Conservation (phyloP, 2,888 invertebrate genomes). For the Poecilobothrus nobilitatus region DNA sequence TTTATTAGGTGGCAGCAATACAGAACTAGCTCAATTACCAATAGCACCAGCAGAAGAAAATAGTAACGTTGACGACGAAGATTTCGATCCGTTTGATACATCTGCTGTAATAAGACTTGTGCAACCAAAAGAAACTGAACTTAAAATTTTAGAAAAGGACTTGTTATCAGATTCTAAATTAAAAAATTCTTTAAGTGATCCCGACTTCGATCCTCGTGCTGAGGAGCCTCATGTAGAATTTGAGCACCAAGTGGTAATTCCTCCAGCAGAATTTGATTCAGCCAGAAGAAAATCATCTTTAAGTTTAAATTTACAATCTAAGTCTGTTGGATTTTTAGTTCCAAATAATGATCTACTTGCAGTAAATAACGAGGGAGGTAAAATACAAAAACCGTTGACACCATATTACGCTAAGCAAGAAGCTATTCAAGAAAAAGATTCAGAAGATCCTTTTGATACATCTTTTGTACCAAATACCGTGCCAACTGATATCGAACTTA, state of each 20-base stretch:
- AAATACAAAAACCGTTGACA: conserved; percentile 64
- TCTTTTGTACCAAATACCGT: conserved; percentile 67
- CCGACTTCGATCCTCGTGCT: conserved; percentile 74
- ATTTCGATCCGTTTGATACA: conserved; percentile 80
- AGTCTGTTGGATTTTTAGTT: conserved; percentile 53
- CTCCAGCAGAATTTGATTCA: conserved; percentile 30
- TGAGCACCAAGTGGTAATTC: conserved; percentile 15
- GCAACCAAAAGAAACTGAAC: conserved; percentile 67
- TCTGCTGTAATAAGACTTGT: conserved; percentile 63
- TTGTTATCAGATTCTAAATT: conserved; percentile 51
- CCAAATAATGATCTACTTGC: conserved; percentile 53
- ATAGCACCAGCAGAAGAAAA: conserved; percentile 52
- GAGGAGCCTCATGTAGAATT: conserved; percentile 39
- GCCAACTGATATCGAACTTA: conserved; percentile 69
- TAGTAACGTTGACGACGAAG: conserved; percentile 47
- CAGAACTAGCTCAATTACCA: conserved; percentile 63
- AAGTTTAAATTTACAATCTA: conserved; percentile 51
- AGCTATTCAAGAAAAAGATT: conserved; percentile 44
- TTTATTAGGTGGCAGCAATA: conserved; percentile 65
- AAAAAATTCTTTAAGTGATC: conserved; percentile 56
- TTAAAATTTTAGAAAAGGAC: conserved; percentile 71
- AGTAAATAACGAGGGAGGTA: conserved; percentile 50
- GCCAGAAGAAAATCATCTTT: conserved; percentile 53
- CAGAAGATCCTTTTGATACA: conserved; percentile 77
- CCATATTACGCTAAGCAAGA: conserved; percentile 61